Percentiles rank a stretch among this genome's conserved stretches.
Conservation (phyloP, 2,888 invertebrate species). For the Eurytoma adleriae region DNA sequence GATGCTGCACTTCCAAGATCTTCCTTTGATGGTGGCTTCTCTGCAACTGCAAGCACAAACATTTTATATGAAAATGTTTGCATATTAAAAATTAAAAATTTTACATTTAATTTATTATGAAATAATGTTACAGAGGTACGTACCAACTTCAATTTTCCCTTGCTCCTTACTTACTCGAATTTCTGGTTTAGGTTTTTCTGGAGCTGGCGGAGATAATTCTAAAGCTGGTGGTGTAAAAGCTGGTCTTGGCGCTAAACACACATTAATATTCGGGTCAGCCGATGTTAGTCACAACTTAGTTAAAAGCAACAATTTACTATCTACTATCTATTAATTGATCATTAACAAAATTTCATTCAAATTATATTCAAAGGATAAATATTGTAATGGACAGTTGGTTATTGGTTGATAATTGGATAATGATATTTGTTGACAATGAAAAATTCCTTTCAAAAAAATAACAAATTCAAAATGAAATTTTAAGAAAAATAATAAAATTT, state of each 20-base stretch:
- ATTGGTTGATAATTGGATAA: too few relatives aligned
- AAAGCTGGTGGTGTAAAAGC: conserved; percentile 64
- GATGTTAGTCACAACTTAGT: conserved; percentile 43
- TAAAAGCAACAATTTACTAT: conserved; percentile 2
- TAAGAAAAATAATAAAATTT: too few relatives aligned
- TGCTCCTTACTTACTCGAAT: conserved; percentile 75
- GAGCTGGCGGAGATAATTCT: conserved; percentile 64
- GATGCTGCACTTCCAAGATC: conserved; percentile 63
- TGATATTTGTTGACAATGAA: not conserved
- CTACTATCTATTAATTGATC: not conserved
- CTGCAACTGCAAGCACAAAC: conserved; percentile 63
- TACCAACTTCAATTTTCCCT: conserved; percentile 72
- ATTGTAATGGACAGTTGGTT: too few relatives aligned
- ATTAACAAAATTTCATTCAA: conserved; percentile 13
- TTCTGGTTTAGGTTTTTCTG: conserved; percentile 71
- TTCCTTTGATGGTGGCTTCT: conserved; percentile 65
- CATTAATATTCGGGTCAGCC: conserved; percentile 51
- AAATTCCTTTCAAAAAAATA: too few relatives aligned
- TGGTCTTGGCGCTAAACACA: conserved; percentile 72
- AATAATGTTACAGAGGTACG: conserved; percentile 58
- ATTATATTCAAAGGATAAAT: not conserved
- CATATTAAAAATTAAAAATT: not conserved
- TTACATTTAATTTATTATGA: not conserved
- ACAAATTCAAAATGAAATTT: too few relatives aligned
- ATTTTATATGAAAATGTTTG: not conserved